These are phyloP conservation scores for Tenualosa thibaudeaui DNA, from an alignment of 2,797 vertebrate species.

Conservation along the genomic window DNA sequence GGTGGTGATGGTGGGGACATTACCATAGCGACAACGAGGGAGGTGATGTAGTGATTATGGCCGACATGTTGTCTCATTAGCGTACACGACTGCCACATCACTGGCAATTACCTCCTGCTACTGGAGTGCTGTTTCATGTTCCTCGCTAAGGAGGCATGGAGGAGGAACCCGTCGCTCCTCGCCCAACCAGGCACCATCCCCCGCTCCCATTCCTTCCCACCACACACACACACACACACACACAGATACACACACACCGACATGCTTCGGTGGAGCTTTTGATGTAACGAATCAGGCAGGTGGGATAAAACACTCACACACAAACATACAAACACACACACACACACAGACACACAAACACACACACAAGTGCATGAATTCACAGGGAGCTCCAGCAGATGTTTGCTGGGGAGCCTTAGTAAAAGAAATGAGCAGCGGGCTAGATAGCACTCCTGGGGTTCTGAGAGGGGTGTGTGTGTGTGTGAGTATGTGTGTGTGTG, in stretches of 20 bases:
- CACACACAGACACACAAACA: background rate
- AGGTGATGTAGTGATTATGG: constrained; percentile 56
- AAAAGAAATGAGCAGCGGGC: constrained; percentile 7
- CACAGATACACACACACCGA: constrained; percentile 19
- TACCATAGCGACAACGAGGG: constrained; percentile 5
- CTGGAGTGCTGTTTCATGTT: constrained; percentile 87
- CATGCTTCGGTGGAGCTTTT: constrained; percentile 49
- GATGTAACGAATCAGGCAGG: constrained; percentile 52
- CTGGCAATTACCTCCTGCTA: constrained; percentile 61
- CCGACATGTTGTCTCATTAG: constrained; percentile 57
- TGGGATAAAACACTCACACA: constrained; percentile 24
- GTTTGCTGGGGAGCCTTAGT: background rate
- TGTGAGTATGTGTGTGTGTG: background rate
- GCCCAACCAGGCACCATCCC: background rate
- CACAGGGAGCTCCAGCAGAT: constrained; percentile 11
- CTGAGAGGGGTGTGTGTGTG: background rate
- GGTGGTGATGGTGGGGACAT: background rate
- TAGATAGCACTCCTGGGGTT: background rate
- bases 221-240: constrained; percentile 22
- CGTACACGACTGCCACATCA: constrained; percentile 51
- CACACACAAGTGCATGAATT: constrained; percentile 4
- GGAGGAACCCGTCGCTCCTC: background rate
- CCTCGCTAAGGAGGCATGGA: constrained; percentile 70
- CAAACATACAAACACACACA: background rate
- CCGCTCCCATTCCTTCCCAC: background rate